Evolutionary conservation across 2,797 vertebrate species (phyloP).

Genomic region (Poecilia gillii): DNA sequence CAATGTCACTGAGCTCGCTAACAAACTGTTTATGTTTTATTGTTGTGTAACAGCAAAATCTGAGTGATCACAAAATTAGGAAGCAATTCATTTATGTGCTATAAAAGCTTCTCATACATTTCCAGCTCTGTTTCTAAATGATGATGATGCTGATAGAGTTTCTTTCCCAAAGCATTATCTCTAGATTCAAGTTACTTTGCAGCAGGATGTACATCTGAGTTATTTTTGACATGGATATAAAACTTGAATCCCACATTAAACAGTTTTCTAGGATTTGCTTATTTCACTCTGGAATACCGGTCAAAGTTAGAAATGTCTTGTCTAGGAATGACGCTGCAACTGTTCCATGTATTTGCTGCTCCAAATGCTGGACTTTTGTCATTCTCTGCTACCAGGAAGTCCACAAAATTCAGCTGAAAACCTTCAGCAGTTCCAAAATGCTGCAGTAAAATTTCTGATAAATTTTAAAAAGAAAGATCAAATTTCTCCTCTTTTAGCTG

Average conservation of each 20-base stretch:
- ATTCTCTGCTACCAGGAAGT: not conserved
- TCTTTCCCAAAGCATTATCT: not conserved
- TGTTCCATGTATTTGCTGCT: not conserved
- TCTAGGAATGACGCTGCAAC: not conserved
- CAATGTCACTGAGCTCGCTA: conserved; percentile 52
- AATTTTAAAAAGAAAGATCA: no score
- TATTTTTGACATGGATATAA: not conserved
- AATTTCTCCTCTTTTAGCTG: no score
- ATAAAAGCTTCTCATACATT: conserved; percentile 38
- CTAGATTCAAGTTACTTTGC: not conserved
- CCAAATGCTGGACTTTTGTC: not conserved
- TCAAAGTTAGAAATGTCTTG: not conserved
- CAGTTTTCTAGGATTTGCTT: not conserved
- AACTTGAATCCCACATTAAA: not conserved
- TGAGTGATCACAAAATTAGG: conserved; percentile 51
- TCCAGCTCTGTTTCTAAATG: conserved; percentile 29
- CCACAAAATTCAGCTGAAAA: not conserved
- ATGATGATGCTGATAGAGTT: not conserved
- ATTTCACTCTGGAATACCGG: not conserved
- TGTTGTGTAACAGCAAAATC: conserved; percentile 62
- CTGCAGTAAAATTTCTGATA: not conserved
- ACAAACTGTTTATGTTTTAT: conserved; percentile 70
- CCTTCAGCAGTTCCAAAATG: not conserved
- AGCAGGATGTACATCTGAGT: not conserved
- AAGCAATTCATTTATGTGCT: conserved; percentile 46